Percentiles rank a stretch among this genome's conserved stretches.
These are phyloP conservation scores for Microtus montanus DNA, from an alignment of 2,113 vertebrate genomes.

Conservation along the genomic window DNA sequence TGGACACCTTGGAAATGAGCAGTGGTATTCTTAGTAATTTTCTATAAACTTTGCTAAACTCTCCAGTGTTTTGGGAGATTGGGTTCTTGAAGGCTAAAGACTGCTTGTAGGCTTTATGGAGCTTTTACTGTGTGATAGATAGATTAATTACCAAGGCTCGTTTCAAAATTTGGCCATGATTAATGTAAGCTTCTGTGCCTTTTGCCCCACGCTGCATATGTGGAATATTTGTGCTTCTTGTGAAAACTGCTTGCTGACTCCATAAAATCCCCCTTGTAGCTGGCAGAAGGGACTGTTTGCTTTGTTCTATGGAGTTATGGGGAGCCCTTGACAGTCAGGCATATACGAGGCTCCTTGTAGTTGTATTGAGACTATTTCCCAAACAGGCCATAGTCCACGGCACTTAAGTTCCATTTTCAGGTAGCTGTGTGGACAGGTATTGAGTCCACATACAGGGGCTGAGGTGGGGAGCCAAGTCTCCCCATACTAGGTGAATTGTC, in stretches of 20 bases:
- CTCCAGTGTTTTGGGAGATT: not conserved
- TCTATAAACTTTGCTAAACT: not conserved
- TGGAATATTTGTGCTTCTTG: not conserved
- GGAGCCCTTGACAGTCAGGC: conserved; percentile 35
- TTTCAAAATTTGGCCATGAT: not conserved
- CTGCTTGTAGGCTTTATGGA: not conserved
- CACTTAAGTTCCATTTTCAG: conserved; percentile 56
- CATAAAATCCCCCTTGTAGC: not conserved
- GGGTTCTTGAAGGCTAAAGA: not conserved
- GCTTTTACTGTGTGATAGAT: conserved; percentile 4
- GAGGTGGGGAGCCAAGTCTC: not conserved
- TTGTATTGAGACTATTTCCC: conserved; percentile 46
- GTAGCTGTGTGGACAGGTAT: not conserved
- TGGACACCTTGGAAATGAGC: not conserved
- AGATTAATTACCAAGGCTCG: not conserved
- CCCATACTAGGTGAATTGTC: not conserved
- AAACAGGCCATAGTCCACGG: conserved; percentile 10
- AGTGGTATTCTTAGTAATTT: not conserved
- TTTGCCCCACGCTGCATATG: not conserved
- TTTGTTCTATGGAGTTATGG: not conserved
- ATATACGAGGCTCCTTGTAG: not conserved
- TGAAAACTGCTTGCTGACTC: conserved; percentile 38
- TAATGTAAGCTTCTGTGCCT: conserved; percentile 38
- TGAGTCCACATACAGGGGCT: not conserved
- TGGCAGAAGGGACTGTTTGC: not conserved